Evolutionary conservation across 1,140 invertebrate species (phyloP), one percentile per base, ranked within the genome.

Genomic region (Muscidifurax raptorellus): DNA sequence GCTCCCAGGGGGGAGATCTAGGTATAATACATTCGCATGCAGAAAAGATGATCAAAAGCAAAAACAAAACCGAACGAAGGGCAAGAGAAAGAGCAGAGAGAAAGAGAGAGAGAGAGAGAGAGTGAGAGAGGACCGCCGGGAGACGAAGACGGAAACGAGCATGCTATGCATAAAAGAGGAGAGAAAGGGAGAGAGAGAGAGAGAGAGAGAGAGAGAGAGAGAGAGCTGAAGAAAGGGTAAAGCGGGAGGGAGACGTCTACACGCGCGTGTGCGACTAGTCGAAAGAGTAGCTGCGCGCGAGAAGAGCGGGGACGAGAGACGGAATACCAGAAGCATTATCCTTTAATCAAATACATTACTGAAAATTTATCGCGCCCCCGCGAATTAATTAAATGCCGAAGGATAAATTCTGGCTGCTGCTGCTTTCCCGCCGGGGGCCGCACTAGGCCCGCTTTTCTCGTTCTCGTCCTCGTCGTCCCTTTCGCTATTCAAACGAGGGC

Each of bases 321-420:
- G 83, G 86, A 90, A 89, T 88, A 90, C 89, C 89, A 86, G 88
- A 90, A 90, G 91, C 90, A 92, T 93, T 93, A 92, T 93, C 92
- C 91, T 92, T 92, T 92, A 92, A 92, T 92, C 92, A 93, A 93
- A 93, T 92, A 92, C 91, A 92, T 93, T 92, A 92, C 90, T 87
- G 90, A 91, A 92, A 93, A 93, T 92, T 93, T 93, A 93, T 93
- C 90, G 92, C 89, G 88, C 88, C 87, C 87, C 89, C 88, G 90
- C 90, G 90, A 92, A 93, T 92, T 93, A 93, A 93, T 93, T 93
- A 92, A 93, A 93, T 92, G 91, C 91, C 91, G 89, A 93, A 93
- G 91, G 91, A 92, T 92, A 91, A 92, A 92, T 92, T 92, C 90
- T 92, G 90, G 83, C 87, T 66, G 83, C 71, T 59, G 67, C 52